These are phyloP conservation scores for Dendroctonus ponderosae DNA, from an alignment of 1,140 invertebrate species.

Conservation along the genomic window DNA sequence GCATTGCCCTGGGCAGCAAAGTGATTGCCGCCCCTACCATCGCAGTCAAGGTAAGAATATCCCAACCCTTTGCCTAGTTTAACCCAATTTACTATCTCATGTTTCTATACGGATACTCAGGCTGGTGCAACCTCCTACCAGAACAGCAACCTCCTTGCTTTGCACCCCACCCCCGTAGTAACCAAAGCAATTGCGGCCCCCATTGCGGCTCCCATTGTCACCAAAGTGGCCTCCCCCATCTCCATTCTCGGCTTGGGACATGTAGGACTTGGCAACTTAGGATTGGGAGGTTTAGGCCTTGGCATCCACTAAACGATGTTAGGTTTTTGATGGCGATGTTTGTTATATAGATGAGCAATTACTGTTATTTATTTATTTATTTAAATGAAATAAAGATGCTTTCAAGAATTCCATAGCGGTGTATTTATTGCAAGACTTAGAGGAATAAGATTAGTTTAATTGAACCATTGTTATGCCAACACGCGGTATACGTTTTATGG, in stretches of 20 bases:
- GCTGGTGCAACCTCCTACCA: constrained; percentile 35
- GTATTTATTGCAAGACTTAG: no score
- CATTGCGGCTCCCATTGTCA: constrained; percentile 29
- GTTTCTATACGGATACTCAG: constrained; percentile 1
- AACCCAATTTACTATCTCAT: not conserved
- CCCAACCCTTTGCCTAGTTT: not conserved
- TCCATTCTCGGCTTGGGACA: constrained; percentile 12
- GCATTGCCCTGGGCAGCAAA: constrained; percentile 1
- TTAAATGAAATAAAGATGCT: not conserved
- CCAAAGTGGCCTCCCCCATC: constrained; percentile 26
- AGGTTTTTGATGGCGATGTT: not conserved
- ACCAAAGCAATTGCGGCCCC: constrained; percentile 37
- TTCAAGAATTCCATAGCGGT: no score
- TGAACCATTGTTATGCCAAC: no score
- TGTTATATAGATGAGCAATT: constrained; percentile 30
- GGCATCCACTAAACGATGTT: not conserved
- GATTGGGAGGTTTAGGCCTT: constrained; percentile 1
- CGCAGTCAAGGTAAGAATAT: constrained; percentile 25
- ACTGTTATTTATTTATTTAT: constrained; percentile 25
- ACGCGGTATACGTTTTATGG: no score
- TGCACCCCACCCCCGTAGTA: constrained; percentile 34
- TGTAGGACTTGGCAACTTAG: constrained; percentile 6
- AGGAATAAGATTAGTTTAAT: no score
- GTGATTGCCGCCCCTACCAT: constrained; percentile 25
- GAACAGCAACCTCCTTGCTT: constrained; percentile 32